These are phyloP conservation scores for Empis stercorea DNA, from an alignment of 2,888 invertebrate species.

Conservation along the genomic window DNA sequence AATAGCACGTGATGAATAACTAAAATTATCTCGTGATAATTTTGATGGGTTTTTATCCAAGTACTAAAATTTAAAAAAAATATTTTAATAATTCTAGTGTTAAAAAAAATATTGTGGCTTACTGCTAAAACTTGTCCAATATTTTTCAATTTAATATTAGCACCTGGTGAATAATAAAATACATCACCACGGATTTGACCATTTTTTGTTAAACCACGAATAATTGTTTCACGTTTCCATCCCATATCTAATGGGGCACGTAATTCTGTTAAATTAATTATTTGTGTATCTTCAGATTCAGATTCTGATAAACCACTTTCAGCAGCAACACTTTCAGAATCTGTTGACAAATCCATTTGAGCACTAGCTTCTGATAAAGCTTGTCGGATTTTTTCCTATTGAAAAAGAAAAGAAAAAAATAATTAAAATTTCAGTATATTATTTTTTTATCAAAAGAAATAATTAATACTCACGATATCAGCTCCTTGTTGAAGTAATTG, in stretches of 20 bases:
- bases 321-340: conserved; percentile 46
- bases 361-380: conserved; percentile 40
- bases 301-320: conserved; percentile 45
- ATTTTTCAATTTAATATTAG: conserved; percentile 46
- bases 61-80: conserved; percentile 51
- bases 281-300: conserved; percentile 42
- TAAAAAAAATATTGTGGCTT: conserved; percentile 23
- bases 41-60: conserved; percentile 57
- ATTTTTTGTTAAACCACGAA: conserved; percentile 72
- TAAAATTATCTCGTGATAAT: conserved; percentile 77
- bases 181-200: conserved; percentile 91
- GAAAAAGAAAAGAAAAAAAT: conserved; percentile 7
- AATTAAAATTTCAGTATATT: conserved; percentile 5
- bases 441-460: neutral
- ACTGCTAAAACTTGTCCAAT: conserved; percentile 53
- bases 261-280: conserved; percentile 40
- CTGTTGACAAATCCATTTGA: conserved; percentile 44
- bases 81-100: neutral
- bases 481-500: conserved; percentile 40
- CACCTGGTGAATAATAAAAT: conserved; percentile 64
- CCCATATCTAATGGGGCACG: conserved; percentile 58
- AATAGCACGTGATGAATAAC: conserved; percentile 76
- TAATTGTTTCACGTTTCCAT: conserved; percentile 88
- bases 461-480: conserved; percentile 36
- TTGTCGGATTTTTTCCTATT: conserved; percentile 44